Conservation (phyloP, 2,113 vertebrate species). For the Bolborhynchus lineola region DNA sequence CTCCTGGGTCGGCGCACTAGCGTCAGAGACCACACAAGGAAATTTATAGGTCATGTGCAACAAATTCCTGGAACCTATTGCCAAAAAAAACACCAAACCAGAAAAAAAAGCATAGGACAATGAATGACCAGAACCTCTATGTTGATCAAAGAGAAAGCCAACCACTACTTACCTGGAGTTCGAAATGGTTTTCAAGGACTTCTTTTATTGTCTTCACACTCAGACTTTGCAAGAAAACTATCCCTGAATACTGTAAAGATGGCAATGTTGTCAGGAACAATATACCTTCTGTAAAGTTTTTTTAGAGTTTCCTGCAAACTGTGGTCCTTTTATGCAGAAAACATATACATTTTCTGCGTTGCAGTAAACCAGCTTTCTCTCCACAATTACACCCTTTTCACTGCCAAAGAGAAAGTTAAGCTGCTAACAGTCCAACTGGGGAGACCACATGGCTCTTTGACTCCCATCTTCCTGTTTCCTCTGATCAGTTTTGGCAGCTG, state of each 20-base stretch:
- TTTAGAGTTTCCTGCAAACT: background rate
- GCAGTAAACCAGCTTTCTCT: background rate
- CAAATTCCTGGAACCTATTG: background rate
- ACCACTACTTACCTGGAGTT: background rate
- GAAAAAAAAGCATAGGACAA: background rate
- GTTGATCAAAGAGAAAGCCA: background rate
- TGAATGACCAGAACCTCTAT: background rate
- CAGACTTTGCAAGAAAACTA: background rate
- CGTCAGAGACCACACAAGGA: background rate
- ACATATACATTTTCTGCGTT: background rate
- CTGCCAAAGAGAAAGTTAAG: slow-evolving; percentile 3
- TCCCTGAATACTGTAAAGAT: background rate
- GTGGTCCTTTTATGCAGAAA: background rate
- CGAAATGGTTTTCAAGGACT: background rate
- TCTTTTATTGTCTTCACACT: background rate
- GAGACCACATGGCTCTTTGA: slow-evolving; percentile 8
- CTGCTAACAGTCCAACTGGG: background rate
- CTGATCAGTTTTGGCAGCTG: background rate
- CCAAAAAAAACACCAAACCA: background rate
- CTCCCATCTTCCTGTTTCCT: slow-evolving; percentile 10
- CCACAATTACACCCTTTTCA: background rate
- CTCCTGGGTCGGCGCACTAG: background rate
- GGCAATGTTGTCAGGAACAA: background rate
- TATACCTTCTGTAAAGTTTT: background rate
- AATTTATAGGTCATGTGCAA: background rate